These are phyloP conservation scores for Tetramorium alpestre DNA, from an alignment of 1,140 invertebrate species.

Conservation along the genomic window DNA sequence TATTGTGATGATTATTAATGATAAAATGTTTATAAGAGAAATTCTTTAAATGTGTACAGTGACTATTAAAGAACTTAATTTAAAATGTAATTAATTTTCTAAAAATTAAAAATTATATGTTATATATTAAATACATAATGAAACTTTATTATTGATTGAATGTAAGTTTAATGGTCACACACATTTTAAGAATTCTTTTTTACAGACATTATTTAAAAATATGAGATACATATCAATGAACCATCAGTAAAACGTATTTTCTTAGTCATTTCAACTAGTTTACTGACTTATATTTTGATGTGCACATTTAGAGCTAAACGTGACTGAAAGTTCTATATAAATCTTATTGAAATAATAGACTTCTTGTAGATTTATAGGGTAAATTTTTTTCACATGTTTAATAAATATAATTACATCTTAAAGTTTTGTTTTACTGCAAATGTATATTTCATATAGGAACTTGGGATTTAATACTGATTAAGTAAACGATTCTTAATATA, in stretches of 20 bases:
- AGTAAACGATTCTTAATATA: background rate
- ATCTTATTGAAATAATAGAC: background rate
- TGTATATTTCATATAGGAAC: background rate
- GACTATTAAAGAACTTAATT: constrained; percentile 16
- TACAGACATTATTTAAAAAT: constrained; percentile 23
- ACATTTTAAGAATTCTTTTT: constrained; percentile 38
- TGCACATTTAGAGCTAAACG: constrained; percentile 31
- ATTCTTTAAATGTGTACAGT: constrained; percentile 37
- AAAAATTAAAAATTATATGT: background rate
- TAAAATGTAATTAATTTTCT: background rate
- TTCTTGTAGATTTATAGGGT: background rate
- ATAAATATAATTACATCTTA: background rate
- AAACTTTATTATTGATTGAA: background rate
- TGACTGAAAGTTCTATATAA: constrained; percentile 17
- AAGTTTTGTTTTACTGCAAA: background rate
- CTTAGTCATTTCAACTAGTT: background rate
- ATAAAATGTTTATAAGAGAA: constrained; percentile 22
- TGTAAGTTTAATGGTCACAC: constrained; percentile 16
- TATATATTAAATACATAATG: background rate
- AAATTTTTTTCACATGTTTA: background rate
- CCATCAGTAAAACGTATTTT: background rate
- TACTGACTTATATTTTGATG: background rate
- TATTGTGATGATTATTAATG: constrained; percentile 48
- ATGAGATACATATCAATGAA: constrained; percentile 45
- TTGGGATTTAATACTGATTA: background rate